phyloP scores from a whole-genome alignment of 2,797 vertebrate species.

The Rhinella marina region DNA sequence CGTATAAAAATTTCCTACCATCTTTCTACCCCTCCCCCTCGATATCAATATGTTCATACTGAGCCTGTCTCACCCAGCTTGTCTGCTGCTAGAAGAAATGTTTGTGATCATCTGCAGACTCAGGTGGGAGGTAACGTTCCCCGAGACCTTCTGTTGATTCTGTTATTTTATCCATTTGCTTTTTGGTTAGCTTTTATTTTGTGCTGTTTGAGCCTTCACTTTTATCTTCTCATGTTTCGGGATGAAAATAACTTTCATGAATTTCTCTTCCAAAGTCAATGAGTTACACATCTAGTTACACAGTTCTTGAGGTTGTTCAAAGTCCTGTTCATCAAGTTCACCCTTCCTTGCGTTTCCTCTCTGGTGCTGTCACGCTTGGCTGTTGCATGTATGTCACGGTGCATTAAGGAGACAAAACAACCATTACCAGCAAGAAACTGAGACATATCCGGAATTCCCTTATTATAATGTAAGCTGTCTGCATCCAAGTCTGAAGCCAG shows the following conservation, averaged over 20 bases:
- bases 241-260: constrained; percentile 36
- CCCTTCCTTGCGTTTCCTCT: background rate
- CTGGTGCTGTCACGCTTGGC: background rate
- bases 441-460: background rate
- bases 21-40: background rate
- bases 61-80: background rate
- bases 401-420: constrained; percentile 26
- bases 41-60: background rate
- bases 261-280: constrained; percentile 35
- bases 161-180: background rate
- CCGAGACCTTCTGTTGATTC: constrained; percentile 13
- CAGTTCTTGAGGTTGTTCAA: constrained; percentile 5
- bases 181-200: constrained; percentile 31
- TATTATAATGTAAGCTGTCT: background rate
- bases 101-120: constrained; percentile 17
- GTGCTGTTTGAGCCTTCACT: constrained; percentile 11
- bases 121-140: background rate
- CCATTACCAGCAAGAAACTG: background rate
- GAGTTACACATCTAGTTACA: constrained; percentile 22
- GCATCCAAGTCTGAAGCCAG: background rate
- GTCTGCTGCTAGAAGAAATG: background rate
- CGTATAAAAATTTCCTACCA: background rate
- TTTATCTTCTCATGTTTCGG: constrained; percentile 18
- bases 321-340: constrained; percentile 10
- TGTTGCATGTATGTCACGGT: background rate